phyloP scores from a whole-genome alignment of 2,797 vertebrate genomes.

The Aldrovandia affinis region DNA sequence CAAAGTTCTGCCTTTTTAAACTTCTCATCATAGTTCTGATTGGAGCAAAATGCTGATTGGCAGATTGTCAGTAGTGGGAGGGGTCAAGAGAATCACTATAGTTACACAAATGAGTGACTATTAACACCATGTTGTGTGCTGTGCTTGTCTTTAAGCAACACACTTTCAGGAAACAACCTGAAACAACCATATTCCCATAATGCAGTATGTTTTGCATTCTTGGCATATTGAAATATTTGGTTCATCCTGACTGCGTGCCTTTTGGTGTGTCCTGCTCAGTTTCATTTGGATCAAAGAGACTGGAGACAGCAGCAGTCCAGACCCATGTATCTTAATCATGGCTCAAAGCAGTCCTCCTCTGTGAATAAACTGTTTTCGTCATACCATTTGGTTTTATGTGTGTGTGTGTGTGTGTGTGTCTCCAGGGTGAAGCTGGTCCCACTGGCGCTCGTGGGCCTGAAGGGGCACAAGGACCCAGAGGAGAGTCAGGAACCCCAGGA shows the following conservation, averaged over 20 bases:
- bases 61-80: not conserved
- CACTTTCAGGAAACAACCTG: not conserved
- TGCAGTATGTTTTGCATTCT: too few relatives aligned
- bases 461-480: slow-evolving; percentile 89
- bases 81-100: not conserved
- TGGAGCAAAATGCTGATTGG: too few relatives aligned
- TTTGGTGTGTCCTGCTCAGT: too few relatives aligned
- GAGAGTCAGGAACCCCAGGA: slow-evolving; percentile 91
- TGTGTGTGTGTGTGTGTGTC: not conserved
- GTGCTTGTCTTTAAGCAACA: not conserved
- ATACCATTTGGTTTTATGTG: not conserved
- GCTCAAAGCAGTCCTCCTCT: too few relatives aligned
- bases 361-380: too few relatives aligned
- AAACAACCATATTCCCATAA: not conserved
- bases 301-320: too few relatives aligned
- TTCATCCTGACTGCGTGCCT: too few relatives aligned
- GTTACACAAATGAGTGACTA: not conserved
- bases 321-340: too few relatives aligned
- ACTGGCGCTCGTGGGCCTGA: slow-evolving; percentile 90
- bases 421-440: slow-evolving; percentile 93
- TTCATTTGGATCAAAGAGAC: too few relatives aligned
- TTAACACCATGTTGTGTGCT: not conserved
- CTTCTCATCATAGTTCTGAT: too few relatives aligned
- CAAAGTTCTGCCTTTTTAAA: too few relatives aligned
- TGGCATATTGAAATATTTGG: too few relatives aligned